Conservation (phyloP, 2,113 vertebrate genomes). For the Desmodus rotundus region DNA sequence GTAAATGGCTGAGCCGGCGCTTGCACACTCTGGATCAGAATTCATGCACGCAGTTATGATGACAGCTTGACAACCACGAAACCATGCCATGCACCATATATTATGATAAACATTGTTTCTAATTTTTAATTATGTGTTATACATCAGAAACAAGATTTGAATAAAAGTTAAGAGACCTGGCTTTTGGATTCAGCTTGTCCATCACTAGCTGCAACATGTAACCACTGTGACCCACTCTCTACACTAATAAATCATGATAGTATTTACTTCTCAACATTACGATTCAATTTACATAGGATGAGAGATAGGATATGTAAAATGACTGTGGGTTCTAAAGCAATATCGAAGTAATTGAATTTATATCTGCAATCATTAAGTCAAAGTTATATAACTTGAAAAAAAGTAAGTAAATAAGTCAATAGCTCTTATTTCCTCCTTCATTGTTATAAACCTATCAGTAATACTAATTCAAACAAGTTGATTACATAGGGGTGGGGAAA, state of each 20-base stretch:
- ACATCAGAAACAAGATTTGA: neutral
- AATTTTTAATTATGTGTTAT: neutral
- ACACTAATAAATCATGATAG: neutral
- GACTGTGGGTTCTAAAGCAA: neutral
- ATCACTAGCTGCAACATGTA: neutral
- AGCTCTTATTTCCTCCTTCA: neutral
- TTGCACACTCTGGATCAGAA: neutral
- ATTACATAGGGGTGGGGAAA: neutral
- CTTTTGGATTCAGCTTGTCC: neutral
- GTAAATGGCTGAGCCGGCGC: neutral
- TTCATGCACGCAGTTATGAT: neutral
- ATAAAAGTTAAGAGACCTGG: neutral
- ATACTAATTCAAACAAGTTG: neutral
- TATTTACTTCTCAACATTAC: neutral
- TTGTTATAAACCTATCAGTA: neutral
- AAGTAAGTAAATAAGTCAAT: neutral
- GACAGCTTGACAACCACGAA: neutral
- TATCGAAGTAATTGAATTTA: neutral
- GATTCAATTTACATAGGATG: slow-evolving; percentile 4
- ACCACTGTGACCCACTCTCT: neutral
- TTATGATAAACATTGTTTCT: neutral
- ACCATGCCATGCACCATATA: neutral
- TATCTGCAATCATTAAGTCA: neutral
- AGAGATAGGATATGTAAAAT: neutral
- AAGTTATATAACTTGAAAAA: neutral